Conservation (phyloP, 2,797 vertebrate genomes). For the Poecilia velifera region DNA sequence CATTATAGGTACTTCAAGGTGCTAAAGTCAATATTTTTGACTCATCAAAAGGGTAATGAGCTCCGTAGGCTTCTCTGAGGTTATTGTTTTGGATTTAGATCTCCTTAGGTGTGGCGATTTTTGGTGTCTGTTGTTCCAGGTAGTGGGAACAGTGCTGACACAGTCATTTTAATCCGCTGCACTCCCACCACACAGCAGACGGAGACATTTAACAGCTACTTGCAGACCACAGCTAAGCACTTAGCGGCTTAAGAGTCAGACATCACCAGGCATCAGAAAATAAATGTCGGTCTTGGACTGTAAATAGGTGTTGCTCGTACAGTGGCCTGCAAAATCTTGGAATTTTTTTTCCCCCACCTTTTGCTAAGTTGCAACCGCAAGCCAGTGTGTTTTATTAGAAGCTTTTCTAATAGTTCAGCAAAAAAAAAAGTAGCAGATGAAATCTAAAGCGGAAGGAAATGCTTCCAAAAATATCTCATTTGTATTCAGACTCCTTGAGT, state of each 20-base stretch:
- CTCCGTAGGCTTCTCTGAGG: background rate
- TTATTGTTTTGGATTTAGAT: slow-evolving; percentile 9
- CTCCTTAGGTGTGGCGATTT: background rate
- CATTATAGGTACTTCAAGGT: background rate
- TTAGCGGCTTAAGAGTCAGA: slow-evolving; percentile 4
- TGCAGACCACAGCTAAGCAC: background rate
- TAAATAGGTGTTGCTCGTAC: background rate
- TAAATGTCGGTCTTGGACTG: background rate
- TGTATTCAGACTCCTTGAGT: background rate
- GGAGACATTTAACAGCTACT: background rate
- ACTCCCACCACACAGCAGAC: slow-evolving; percentile 2
- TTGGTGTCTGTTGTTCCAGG: background rate
- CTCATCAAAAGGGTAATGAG: background rate
- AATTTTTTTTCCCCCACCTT: background rate
- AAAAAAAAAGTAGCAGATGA: background rate
- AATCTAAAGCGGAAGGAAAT: background rate
- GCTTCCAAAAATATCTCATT: background rate
- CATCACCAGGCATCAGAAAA: background rate
- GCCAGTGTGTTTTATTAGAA: background rate
- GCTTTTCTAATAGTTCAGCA: background rate
- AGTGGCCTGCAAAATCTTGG: background rate
- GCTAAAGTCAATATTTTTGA: background rate
- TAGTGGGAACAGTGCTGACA: background rate
- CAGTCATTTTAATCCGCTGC: background rate
- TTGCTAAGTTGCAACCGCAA: background rate